A percentile compares a stretch with the other conserved stretches of the same genome.
phyloP scores from a whole-genome alignment of 2,888 invertebrate species.

The Phorcus lineatus region DNA sequence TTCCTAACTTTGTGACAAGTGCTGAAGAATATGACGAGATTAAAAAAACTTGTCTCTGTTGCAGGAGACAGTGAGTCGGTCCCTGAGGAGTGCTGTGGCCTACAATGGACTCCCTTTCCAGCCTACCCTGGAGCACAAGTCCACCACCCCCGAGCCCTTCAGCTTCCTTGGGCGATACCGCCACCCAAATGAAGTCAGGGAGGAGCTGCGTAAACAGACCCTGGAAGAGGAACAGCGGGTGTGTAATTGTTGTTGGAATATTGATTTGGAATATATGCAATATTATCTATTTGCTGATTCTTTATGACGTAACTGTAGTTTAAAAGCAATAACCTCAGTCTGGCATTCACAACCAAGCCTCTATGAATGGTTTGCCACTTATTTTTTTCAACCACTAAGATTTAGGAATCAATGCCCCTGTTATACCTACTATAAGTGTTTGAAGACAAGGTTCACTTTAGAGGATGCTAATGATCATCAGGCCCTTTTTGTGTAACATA shows the following conservation, averaged over 20 bases:
- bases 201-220: constrained; percentile 80
- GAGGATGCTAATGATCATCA: too few relatives aligned
- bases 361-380: too few relatives aligned
- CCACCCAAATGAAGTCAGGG: constrained; percentile 79
- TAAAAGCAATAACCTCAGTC: too few relatives aligned
- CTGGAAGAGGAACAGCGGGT: constrained; percentile 71
- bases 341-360: too few relatives aligned
- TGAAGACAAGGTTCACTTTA: too few relatives aligned
- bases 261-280: not conserved
- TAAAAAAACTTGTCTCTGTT: too few relatives aligned
- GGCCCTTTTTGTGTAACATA: too few relatives aligned
- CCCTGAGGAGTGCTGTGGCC: constrained; percentile 54
- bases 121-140: constrained; percentile 62
- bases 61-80: constrained; percentile 27
- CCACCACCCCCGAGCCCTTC: constrained; percentile 78
- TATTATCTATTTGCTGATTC: not conserved
- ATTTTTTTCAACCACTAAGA: too few relatives aligned
- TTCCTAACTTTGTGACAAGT: too few relatives aligned
- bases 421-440: too few relatives aligned
- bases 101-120: constrained; percentile 68
- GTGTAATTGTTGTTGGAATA: not conserved
- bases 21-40: not conserved
- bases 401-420: too few relatives aligned
- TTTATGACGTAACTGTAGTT: too few relatives aligned
- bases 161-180: constrained; percentile 84